Base-by-base conservation (phyloP, 2,888 invertebrate genomes). In the Mesorhabditis spiculigera region DNA sequence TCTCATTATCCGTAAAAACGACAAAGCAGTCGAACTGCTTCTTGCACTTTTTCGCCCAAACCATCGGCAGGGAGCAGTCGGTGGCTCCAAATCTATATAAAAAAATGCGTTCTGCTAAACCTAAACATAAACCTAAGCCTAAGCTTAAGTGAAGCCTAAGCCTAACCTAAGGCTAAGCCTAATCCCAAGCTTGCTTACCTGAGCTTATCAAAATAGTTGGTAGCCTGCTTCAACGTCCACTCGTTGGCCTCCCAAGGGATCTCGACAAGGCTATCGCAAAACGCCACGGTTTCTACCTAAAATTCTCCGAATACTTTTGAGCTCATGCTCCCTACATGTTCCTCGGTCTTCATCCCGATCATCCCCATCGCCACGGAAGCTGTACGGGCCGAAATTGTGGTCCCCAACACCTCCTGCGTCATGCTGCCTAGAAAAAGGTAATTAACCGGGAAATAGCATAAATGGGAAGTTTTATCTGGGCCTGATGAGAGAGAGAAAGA, bases 1-100 rank as follows among this genome's bases (percentile, higher is more conserved):
- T 76, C 80, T 84, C 80, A 87, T 87, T 80, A 86, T 91, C 91
- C 43, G 91, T 89, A 86, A 91, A 89, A 85, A 91, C 90, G 68
- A 92, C 89, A 86, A 93, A 92, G 43, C 91, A 90, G 86, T 93
- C 92, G 76, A 90, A 89, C 72, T 89, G 87, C 78, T 90, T 89
- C 66, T 90, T 90, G 69, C 89, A 88, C 66, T 89, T 86, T 43
- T 85, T 79, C 0, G 92, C 92, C 91, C 91, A 92, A 41, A 88
- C 88, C 73, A 91, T 89, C 0, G 91, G 90, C 50, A 90, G n/a
- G 28, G 85, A 78, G 69, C 86, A 83, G 74, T 87, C 83, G 5
- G 86, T 86, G 5, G 62, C 5, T 6, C 81, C 82, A 66, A 84
- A 76, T 13, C 58, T 50, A n/a, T n/a, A n/a, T n/a, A 50, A 50